Evolutionary conservation across 2,888 invertebrate genomes (phyloP).

Genomic region (Pedicia rivosa): DNA sequence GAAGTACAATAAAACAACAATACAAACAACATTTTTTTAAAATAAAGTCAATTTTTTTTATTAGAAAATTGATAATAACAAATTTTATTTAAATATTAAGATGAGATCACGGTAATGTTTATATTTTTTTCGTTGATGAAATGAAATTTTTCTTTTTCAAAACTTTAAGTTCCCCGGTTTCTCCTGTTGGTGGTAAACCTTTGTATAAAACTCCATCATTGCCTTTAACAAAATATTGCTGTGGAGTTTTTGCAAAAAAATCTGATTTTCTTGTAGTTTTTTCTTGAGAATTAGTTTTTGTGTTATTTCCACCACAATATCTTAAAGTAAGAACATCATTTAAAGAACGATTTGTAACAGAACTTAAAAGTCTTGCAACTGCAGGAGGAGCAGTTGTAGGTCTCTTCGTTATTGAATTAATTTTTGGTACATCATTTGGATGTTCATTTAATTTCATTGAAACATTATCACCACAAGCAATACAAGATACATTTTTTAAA

Average conservation of each 20-base stretch:
- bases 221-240: not conserved
- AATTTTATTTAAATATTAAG: too few relatives aligned
- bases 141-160: too few relatives aligned
- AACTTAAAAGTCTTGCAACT: not conserved
- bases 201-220: conserved; percentile 1
- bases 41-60: too few relatives aligned
- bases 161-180: too few relatives aligned
- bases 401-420: not conserved
- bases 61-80: too few relatives aligned
- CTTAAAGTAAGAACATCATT: not conserved
- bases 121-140: too few relatives aligned
- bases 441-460: conserved; percentile 1
- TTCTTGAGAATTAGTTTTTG: not conserved
- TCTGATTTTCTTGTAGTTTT: not conserved
- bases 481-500: conserved; percentile 2
- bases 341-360: too few relatives aligned
- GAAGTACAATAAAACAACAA: too few relatives aligned
- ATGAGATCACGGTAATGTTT: too few relatives aligned
- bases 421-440: not conserved
- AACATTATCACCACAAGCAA: not conserved
- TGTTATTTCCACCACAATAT: conserved; percentile 2
- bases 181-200: not conserved
- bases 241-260: not conserved
- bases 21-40: too few relatives aligned
- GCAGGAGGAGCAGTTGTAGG: not conserved